Evolutionary conservation across 2,113 vertebrate genomes (phyloP), one percentile per base, ranked within the genome.

Genomic region (Scartelaos histophorus): DNA sequence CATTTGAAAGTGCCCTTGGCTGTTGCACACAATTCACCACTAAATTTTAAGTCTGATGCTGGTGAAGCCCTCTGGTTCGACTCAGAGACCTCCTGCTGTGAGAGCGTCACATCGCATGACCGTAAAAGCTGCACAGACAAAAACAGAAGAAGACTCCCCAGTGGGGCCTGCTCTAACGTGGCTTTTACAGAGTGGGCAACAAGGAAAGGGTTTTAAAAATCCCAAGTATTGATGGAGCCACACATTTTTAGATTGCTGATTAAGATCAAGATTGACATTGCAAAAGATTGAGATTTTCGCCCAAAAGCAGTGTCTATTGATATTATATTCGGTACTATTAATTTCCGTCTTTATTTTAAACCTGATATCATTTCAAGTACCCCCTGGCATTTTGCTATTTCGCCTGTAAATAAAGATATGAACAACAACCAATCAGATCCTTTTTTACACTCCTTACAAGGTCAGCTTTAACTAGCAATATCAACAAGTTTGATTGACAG

Each of bases 41-140:
- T 70, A 71, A 82, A 3, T 58, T 64, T 66, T 11, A 58, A 57
- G 79, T 70, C 58, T 67, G 16, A 67, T 47, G 80, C 76, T 76
- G 71, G 83, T 76, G 65, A 75, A 77, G 58, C 58, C 22, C 77
- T 69, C 70, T 53, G 54, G 70, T 69, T 4, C 75, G 66, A 83
- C 71, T 85, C 78, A 61, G 85, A 80, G 71, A 82, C 88, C 88
- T 85, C 88, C 81, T 87, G 87, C 84, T 90, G 84, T 76, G 85
- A 84, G 70, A 69, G 81, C 54, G 76, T 89, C 87, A 87, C 78
- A 82, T 67, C 79, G 74, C 29, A 75, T 88, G 83, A 83, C 53
- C 66, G 73, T 88, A 85, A 75, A 71, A 69, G 29, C 38, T 29
- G 57, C 65, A 60, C 45, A 61, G 75, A 76, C 56, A 61, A 66